Evolutionary conservation across 2,888 invertebrate genomes (phyloP).

Genomic region (Caenorhabditis zanzibari): DNA sequence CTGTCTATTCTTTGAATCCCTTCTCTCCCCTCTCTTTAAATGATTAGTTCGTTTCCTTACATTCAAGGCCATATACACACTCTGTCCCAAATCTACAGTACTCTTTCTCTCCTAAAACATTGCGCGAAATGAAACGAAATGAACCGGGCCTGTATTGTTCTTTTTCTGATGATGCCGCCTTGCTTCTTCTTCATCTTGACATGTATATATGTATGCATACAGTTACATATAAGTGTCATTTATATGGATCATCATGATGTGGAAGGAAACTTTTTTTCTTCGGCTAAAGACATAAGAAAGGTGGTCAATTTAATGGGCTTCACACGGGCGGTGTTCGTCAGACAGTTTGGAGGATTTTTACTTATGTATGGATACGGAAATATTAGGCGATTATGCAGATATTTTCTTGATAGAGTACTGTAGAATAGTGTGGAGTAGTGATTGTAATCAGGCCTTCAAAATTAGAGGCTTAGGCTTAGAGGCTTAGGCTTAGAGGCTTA

Average conservation of each 20-base stretch:
- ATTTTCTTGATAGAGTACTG: too few relatives aligned
- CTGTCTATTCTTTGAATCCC: slow-evolving; percentile 5
- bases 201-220: slow-evolving; percentile 9
- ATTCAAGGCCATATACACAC: slow-evolving; percentile 24
- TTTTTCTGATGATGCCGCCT: too few relatives aligned
- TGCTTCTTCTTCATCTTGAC: slow-evolving; percentile 16
- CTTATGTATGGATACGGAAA: too few relatives aligned
- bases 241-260: background rate
- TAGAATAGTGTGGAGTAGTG: too few relatives aligned
- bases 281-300: too few relatives aligned
- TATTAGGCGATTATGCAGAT: too few relatives aligned
- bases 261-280: too few relatives aligned
- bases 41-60: slow-evolving; percentile 25
- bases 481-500: too few relatives aligned
- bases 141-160: too few relatives aligned
- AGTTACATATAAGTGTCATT: slow-evolving; percentile 12
- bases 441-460: too few relatives aligned
- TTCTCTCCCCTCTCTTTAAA: slow-evolving; percentile 15
- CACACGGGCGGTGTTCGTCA: background rate
- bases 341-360: slow-evolving; percentile 12
- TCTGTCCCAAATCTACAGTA: slow-evolving; percentile 13
- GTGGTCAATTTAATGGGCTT: slow-evolving; percentile 28
- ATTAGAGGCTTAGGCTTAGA: too few relatives aligned
- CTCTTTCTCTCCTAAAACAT: slow-evolving; percentile 28
- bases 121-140: slow-evolving; percentile 30